These are phyloP conservation scores for Ellobium chinense DNA, from an alignment of 2,888 invertebrate genomes.

Conservation along the genomic window DNA sequence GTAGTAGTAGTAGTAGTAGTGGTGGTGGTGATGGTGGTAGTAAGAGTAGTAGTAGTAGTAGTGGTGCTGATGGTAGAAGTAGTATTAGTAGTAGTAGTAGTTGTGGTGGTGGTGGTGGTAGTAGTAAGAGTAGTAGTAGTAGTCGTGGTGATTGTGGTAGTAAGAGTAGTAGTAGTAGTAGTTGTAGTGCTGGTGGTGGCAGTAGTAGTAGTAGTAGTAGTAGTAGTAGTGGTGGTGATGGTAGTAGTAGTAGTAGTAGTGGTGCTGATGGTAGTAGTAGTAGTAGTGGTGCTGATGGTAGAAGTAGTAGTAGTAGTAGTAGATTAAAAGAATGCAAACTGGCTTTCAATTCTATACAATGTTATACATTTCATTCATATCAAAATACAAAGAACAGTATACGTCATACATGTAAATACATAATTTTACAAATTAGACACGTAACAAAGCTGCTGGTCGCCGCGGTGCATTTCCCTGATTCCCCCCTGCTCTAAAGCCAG, in stretches of 20 bases:
- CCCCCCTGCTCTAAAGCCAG: no score
- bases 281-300: no score
- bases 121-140: conserved; percentile 1
- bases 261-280: conserved; percentile 15
- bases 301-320: no score
- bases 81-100: background rate
- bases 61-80: background rate
- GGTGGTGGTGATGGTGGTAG: background rate
- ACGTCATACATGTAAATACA: no score
- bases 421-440: no score
- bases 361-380: no score
- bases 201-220: conserved; percentile 35
- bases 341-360: no score
- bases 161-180: conserved; percentile 30
- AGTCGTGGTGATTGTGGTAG: background rate
- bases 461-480: no score
- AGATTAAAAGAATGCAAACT: no score
- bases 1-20: no score
- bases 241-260: conserved; percentile 42
- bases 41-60: background rate
- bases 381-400: no score
- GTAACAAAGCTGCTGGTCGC: no score
- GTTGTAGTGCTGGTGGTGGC: conserved; percentile 30
- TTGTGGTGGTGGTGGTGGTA: background rate
- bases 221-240: conserved; percentile 39